Evolutionary conservation across 2,797 vertebrate genomes (phyloP), one percentile per base, ranked within the genome.

Genomic region (Tachyglossus aculeatus): DNA sequence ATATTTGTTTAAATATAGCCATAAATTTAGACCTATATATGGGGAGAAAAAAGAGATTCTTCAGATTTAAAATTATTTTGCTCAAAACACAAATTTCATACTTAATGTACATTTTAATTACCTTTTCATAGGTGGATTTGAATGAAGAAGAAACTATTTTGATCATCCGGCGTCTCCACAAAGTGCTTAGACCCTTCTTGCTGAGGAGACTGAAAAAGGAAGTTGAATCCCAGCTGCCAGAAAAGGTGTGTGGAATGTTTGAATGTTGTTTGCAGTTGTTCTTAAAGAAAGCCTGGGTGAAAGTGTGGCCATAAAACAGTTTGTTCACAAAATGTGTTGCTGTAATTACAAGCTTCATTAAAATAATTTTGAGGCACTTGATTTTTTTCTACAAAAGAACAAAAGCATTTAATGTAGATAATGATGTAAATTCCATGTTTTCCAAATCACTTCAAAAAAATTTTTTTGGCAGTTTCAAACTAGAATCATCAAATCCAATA

Each of bases 141-240:
- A 96, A 96, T 70, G 96, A 96, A 76, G 96, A 96, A 71, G 96
- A 96, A 88, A 96, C 96, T 21, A 96, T 96, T 74, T 78, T 96
- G 82, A 96, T 96, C 81, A 96, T 96, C 67, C 93, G 96, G 18
- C 95, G 96, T 88, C 90, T 96, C 18, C 96, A 96, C 83, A 96
- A 96, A 82, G 96, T 96, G 22, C 87, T 96, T 60, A 91, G 96
- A 7, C 96, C 96, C 1, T 96, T 96, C 81, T 79, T 96, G 72
- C 80, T 96, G 63, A 92, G 96, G 56, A 93, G 96, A 73, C 74
- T 96, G 81, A 96, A 96, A 86, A 96, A 96, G 62, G 96, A 96
- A 71, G 96, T 96, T 59, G 96, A 96, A 76, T 96, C 96, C 66
- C 96, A 96, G 71, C 90, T 96, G 58, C 96, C 96, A 67, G 96